These are phyloP conservation scores for Aythya baeri DNA, from an alignment of 2,113 vertebrate species.

Conservation along the genomic window DNA sequence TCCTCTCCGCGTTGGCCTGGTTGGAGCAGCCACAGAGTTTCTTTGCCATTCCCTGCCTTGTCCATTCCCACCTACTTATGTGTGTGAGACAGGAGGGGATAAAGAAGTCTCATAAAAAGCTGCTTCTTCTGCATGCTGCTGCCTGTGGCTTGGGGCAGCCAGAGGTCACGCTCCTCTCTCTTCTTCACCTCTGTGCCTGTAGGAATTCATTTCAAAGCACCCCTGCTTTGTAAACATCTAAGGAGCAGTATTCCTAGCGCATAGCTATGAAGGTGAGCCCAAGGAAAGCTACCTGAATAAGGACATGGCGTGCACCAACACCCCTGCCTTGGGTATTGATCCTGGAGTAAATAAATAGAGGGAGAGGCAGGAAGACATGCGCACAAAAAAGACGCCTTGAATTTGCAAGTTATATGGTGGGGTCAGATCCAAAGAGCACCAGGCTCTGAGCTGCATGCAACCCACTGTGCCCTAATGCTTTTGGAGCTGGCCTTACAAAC, in stretches of 20 bases:
- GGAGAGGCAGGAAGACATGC: neutral
- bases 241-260: neutral
- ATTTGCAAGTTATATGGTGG: neutral
- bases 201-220: conserved; percentile 45
- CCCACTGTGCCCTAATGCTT: neutral
- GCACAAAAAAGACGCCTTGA: neutral
- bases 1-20: neutral
- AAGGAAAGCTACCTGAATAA: conserved; percentile 14
- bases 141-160: conserved; percentile 4
- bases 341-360: conserved; percentile 2
- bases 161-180: conserved; percentile 11
- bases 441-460: neutral
- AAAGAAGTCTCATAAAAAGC: neutral
- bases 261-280: conserved; percentile 2
- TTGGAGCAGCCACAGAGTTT: neutral
- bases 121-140: conserved; percentile 31
- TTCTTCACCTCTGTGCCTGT: neutral
- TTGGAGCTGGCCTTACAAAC: conserved; percentile 1
- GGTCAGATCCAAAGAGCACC: neutral
- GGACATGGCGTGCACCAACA: neutral
- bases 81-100: neutral
- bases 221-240: conserved; percentile 27
- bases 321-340: neutral
- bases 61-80: conserved; percentile 29
- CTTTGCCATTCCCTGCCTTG: neutral